These are phyloP conservation scores for Liparis tanakae DNA, from an alignment of 2,797 vertebrate species.

Conservation along the genomic window DNA sequence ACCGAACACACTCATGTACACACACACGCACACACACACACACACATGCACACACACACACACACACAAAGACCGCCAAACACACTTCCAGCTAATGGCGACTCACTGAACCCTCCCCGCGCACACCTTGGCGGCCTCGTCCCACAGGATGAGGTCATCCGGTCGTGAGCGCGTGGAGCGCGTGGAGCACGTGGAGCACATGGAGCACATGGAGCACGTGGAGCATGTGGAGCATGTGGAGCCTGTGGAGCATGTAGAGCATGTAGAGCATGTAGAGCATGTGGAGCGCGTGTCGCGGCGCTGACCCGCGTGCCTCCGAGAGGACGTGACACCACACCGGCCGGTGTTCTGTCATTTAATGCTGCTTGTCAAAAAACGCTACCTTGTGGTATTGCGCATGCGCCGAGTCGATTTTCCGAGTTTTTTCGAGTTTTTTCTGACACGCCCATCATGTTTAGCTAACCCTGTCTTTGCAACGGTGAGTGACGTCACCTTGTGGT, in stretches of 20 bases:
- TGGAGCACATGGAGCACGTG: too few species aligned
- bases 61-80: not conserved
- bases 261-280: constrained; percentile 55
- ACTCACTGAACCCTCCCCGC: constrained; percentile 22
- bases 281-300: constrained; percentile 34
- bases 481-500: too few species aligned
- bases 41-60: not conserved
- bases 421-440: too few species aligned
- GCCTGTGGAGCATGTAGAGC: too few species aligned
- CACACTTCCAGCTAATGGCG: constrained; percentile 20
- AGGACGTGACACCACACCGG: constrained; percentile 56
- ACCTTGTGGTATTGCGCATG: too few species aligned
- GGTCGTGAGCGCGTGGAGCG: constrained; percentile 64
- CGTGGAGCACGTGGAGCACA: constrained; percentile 39
- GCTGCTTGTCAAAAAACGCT: too few species aligned
- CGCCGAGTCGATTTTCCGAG: too few species aligned
- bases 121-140: constrained; percentile 53
- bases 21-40: constrained; percentile 13
- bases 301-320: constrained; percentile 56
- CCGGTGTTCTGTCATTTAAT: too few species aligned
- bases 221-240: constrained; percentile 41
- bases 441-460: too few species aligned
- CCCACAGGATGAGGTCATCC: constrained; percentile 62
- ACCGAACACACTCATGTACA: constrained; percentile 12
- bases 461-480: too few species aligned